A percentile compares a stretch with the other conserved stretches of the same genome.
phyloP scores from a whole-genome alignment of 2,113 vertebrate species.

The Oceanodroma tethys region DNA sequence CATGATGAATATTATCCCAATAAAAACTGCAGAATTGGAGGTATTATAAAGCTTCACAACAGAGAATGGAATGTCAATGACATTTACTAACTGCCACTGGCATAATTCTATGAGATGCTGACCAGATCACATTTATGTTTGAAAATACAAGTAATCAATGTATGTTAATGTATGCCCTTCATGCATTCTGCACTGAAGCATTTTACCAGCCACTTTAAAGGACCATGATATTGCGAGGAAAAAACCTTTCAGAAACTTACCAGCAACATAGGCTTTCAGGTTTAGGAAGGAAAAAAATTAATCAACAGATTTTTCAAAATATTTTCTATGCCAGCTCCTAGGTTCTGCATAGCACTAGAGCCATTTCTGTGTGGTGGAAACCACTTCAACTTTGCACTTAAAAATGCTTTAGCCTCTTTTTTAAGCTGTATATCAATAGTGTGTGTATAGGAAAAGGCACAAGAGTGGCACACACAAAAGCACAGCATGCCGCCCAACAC shows the following conservation, averaged over 20 bases:
- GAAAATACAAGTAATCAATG: constrained; percentile 28
- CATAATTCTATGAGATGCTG: constrained; percentile 38
- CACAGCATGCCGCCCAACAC: not conserved
- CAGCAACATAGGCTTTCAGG: not conserved
- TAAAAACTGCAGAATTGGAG: not conserved
- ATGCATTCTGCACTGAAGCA: not conserved
- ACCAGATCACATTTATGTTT: constrained; percentile 31
- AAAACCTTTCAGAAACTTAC: not conserved
- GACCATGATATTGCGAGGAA: not conserved
- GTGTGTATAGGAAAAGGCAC: not conserved
- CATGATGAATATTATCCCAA: not conserved
- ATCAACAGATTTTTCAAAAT: not conserved
- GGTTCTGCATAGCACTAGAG: not conserved
- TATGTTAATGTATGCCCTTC: constrained; percentile 26
- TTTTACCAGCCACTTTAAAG: not conserved
- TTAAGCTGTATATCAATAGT: not conserved
- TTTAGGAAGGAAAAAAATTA: not conserved
- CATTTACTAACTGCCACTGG: not conserved
- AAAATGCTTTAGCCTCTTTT: not conserved
- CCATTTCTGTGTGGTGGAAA: not conserved
- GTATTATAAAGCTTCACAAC: not conserved
- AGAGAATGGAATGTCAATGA: not conserved
- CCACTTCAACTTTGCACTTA: not conserved
- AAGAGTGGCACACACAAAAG: not conserved
- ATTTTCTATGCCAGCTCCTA: not conserved